Evolutionary conservation across 1,140 invertebrate species (phyloP), one percentile per base, ranked within the genome.

Genomic region (Drosophila bifasciata): DNA sequence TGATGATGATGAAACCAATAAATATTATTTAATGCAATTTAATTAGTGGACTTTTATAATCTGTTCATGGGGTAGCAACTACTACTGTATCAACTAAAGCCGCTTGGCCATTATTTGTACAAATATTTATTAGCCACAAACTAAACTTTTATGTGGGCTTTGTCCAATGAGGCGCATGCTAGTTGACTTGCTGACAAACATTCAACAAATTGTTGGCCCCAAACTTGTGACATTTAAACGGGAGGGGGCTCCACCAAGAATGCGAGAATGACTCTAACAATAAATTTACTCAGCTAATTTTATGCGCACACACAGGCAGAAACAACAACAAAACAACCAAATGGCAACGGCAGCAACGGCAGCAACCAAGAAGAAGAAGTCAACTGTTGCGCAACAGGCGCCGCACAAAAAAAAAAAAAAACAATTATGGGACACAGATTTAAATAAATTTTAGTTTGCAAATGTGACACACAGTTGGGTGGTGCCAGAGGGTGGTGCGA

Each of bases 11-110:
- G 76, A 85, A 76, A 80, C 60, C 81, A 85, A 85, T 85, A 85
- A 85, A 85, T 85, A 85, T 85, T 63, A 85, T 85, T 85, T 85
- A 86, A 86, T 85, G 81, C 81, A 84, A 84, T 74, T 79, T 48
- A 66, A 46, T 5, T 0, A 23, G 13, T 1, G 5, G 5, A n/a
- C 13, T 62, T 16, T 48, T 17, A 9, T 13, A 13, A 3, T 11
- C 13, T 25, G 7, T 25, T 7, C 1, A 25, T 25, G 23, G 23
- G 3, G 9, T 25, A 25, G 6, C 23, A 25, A 25, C 23, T 0
- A 25, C 23, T 6, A 1, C 23, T 5, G 7, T 3, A 11, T 3
- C 9, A n/a, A n/a, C n/a, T n/a, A 67, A 62, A 39, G 39, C n/a
- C 61, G 36, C 25, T 8, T 7, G 3, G 23, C 21, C 23, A 13